These are phyloP conservation scores for Azorinus chamasolen DNA, from an alignment of 2,888 invertebrate species.

Conservation along the genomic window DNA sequence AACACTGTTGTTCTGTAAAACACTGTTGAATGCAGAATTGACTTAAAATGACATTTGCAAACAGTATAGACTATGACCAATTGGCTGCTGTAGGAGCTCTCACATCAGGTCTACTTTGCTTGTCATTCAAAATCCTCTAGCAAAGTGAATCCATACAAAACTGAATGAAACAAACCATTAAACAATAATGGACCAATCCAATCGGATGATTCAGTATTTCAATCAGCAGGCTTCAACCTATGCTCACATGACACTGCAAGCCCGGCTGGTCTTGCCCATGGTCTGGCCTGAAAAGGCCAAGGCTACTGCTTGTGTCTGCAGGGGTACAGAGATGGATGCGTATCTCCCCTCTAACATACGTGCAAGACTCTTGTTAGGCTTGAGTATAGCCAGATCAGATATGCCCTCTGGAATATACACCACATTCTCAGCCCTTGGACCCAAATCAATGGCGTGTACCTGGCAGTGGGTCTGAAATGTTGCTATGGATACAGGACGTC, in stretches of 20 bases:
- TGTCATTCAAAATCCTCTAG: too few species aligned
- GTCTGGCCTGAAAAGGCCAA: constrained; percentile 74
- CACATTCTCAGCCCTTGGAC: constrained; percentile 61
- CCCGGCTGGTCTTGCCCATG: not conserved
- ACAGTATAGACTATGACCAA: too few species aligned
- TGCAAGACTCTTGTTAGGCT: constrained; percentile 68
- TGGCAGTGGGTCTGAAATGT: constrained; percentile 71
- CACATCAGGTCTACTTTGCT: too few species aligned
- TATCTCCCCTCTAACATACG: constrained; percentile 60
- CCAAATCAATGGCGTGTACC: constrained; percentile 64
- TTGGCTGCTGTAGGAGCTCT: too few species aligned
- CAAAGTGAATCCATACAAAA: too few species aligned
- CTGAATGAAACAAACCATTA: too few species aligned
- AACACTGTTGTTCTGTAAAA: too few species aligned
- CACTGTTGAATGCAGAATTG: too few species aligned
- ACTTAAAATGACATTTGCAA: too few species aligned
- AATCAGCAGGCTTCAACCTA: too few species aligned
- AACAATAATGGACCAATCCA: too few species aligned
- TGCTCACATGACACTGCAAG: constrained; percentile 14
- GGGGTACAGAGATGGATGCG: constrained; percentile 21
- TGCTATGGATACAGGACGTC: constrained; percentile 66
- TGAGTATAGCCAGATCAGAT: constrained; percentile 67
- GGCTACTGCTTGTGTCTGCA: constrained; percentile 73
- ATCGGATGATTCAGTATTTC: too few species aligned
- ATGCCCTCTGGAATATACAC: constrained; percentile 73